Conservation (phyloP, 2,113 vertebrate species). For the Macquaria ambigua region DNA sequence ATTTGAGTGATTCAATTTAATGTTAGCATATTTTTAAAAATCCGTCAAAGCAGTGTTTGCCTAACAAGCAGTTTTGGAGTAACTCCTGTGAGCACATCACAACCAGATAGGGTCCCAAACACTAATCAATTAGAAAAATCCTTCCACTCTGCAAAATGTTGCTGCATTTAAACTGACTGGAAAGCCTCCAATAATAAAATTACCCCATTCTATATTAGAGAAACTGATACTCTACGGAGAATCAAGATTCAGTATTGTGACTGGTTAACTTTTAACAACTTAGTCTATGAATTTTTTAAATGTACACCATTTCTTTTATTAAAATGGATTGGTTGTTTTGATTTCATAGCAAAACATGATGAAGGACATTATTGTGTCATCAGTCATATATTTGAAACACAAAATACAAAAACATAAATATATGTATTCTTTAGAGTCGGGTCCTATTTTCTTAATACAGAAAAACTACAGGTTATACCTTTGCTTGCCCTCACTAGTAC, state of each 20-base stretch:
- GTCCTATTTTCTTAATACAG: neutral
- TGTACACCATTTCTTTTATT: neutral
- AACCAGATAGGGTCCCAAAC: neutral
- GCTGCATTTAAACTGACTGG: conserved; percentile 20
- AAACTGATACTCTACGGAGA: neutral
- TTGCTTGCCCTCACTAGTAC: neutral
- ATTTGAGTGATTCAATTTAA: neutral
- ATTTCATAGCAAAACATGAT: neutral
- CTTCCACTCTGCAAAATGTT: conserved; percentile 13
- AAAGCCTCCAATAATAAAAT: conserved; percentile 24
- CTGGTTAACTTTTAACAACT: neutral
- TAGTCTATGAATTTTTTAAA: neutral
- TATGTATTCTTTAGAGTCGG: neutral
- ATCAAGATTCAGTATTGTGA: neutral
- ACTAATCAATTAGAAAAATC: conserved; percentile 26
- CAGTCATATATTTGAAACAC: neutral
- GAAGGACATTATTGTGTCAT: neutral
- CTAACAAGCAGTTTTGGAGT: conserved; percentile 9
- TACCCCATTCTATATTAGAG: conserved; percentile 1
- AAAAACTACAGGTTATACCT: neutral
- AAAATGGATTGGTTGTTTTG: neutral
- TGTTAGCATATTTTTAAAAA: neutral
- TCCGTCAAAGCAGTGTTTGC: conserved; percentile 2
- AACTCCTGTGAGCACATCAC: conserved; percentile 6
- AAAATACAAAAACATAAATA: neutral